A percentile compares a stretch with the other conserved stretches of the same genome.
Conservation (phyloP, 1,140 invertebrate genomes). For the Condylostylus longicornis region DNA sequence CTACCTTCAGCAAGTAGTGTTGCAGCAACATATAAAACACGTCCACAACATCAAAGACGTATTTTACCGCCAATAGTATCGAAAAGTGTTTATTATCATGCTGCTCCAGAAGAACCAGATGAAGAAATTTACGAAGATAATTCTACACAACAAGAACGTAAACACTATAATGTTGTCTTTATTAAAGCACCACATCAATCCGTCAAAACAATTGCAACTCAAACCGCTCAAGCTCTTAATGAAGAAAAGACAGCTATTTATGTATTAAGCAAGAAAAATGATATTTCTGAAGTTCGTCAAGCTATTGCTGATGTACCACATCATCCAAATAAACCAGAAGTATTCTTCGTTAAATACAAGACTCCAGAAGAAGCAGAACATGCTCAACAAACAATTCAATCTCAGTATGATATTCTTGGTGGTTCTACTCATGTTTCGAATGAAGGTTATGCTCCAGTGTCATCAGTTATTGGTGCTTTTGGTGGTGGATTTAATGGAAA, state of each 20-base stretch:
- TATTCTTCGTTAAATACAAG: conserved; percentile 62
- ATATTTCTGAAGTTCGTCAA: conserved; percentile 22
- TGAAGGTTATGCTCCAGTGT: conserved; percentile 27
- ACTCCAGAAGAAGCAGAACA: conserved; percentile 40
- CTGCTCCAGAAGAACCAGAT: conserved; percentile 26
- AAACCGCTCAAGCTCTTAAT: conserved; percentile 48
- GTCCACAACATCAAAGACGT: conserved; percentile 9
- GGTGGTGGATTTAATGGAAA: conserved; percentile 13
- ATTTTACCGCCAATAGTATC: conserved; percentile 36
- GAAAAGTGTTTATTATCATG: conserved; percentile 29
- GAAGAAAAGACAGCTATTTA: conserved; percentile 78
- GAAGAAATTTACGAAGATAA: conserved; percentile 30
- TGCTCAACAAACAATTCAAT: conserved; percentile 30
- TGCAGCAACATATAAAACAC: conserved; percentile 9
- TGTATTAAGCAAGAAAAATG: conserved; percentile 58
- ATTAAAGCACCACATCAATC: conserved; percentile 63
- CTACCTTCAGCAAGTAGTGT: neutral
- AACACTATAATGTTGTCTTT: conserved; percentile 77
- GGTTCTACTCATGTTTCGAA: conserved; percentile 27
- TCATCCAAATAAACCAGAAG: conserved; percentile 55
- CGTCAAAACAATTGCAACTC: conserved; percentile 40
- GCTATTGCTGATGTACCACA: conserved; percentile 22
- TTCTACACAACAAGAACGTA: conserved; percentile 41
- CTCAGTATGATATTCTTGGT: conserved; percentile 27
- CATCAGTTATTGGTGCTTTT: conserved; percentile 26